Evolutionary conservation across 1,140 invertebrate species (phyloP).

Genomic region (Diprion similis): DNA sequence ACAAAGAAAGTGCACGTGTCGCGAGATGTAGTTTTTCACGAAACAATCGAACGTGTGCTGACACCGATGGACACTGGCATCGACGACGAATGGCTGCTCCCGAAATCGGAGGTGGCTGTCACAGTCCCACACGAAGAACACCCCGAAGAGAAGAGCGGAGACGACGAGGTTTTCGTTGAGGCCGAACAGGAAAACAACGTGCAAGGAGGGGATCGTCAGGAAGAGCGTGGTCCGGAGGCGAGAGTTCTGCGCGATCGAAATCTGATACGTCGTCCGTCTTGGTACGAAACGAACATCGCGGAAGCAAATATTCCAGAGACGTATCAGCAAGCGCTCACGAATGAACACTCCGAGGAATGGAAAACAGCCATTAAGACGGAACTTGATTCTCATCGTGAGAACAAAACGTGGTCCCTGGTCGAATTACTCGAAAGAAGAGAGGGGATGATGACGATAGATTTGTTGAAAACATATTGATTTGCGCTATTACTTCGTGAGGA

Average conservation of each 20-base stretch:
- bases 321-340: no score
- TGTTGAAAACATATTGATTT: no score
- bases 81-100: slow-evolving; percentile 8
- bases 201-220: neutral
- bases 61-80: neutral
- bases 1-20: slow-evolving; percentile 22
- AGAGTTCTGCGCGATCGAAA: neutral
- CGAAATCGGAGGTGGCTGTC: no score
- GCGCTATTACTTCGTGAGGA: no score
- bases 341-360: no score
- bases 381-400: no score
- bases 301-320: neutral
- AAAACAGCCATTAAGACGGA: no score
- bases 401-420: no score
- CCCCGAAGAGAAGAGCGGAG: neutral
- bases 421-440: no score
- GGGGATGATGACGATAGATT: no score
- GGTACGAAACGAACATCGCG: slow-evolving; percentile 6
- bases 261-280: neutral
- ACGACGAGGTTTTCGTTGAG: neutral
- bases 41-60: slow-evolving; percentile 5
- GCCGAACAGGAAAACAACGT: neutral
- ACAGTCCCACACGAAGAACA: no score
- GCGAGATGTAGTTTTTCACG: slow-evolving; percentile 31
- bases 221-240: neutral